Conservation (phyloP, 1,140 invertebrate species). For the Venustaconcha ellipsiformis region DNA sequence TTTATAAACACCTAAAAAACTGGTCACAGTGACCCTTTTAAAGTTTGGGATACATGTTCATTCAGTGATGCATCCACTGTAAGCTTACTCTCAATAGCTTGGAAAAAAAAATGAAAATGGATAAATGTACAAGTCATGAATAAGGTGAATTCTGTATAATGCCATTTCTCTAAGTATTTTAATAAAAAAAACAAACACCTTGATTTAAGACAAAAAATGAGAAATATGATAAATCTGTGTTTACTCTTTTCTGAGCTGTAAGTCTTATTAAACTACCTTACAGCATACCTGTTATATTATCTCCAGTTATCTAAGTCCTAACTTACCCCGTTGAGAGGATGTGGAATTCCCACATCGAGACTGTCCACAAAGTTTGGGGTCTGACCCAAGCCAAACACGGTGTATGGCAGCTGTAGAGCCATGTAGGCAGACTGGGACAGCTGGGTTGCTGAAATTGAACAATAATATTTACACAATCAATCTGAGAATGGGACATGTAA, state of each 20-base stretch:
- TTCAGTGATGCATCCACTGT: too few relatives aligned
- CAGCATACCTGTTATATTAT: neutral
- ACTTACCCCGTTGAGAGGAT: conserved; percentile 45
- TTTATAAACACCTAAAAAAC: too few relatives aligned
- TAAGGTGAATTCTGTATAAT: too few relatives aligned
- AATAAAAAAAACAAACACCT: neutral
- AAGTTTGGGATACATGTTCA: too few relatives aligned
- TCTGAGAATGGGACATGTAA: too few relatives aligned
- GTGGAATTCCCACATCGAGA: conserved; percentile 83
- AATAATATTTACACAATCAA: neutral
- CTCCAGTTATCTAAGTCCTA: neutral
- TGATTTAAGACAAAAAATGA: neutral
- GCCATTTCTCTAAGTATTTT: neutral
- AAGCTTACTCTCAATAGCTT: too few relatives aligned
- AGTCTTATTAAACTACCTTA: too few relatives aligned
- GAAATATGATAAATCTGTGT: neutral
- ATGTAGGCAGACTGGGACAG: conserved; percentile 89
- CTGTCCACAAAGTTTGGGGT: conserved; percentile 98
- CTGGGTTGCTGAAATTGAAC: conserved; percentile 22
- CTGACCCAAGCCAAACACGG: conserved; percentile 93
- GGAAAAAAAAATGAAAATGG: too few relatives aligned
- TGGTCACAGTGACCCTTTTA: too few relatives aligned
- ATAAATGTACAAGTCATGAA: too few relatives aligned
- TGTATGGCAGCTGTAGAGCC: conserved; percentile 92
- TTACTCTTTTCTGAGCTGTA: neutral